Conservation (phyloP, 2,113 vertebrate genomes). For the Petromus typicus region DNA sequence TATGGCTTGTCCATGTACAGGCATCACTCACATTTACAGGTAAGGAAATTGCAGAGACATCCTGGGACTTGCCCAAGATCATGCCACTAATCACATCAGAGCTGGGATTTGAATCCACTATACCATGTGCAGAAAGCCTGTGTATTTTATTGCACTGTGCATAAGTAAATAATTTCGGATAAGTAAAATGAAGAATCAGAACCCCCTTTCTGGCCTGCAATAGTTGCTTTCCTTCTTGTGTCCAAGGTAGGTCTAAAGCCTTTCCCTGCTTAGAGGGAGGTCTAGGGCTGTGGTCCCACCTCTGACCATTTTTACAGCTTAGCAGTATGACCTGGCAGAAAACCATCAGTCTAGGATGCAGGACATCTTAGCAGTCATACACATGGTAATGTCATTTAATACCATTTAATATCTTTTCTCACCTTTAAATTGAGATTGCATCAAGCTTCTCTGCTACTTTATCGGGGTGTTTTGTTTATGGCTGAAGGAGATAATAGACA, state of each 20-base stretch:
- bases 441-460: neutral
- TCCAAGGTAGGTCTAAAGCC: neutral
- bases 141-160: neutral
- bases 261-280: neutral
- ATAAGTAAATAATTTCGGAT: neutral
- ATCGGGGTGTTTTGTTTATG: neutral
- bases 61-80: neutral
- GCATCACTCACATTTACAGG: neutral
- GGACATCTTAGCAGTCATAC: neutral
- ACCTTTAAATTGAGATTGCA: neutral
- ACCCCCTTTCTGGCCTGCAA: neutral
- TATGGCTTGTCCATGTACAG: neutral
- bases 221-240: neutral
- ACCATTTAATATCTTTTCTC: neutral
- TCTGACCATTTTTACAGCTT: neutral
- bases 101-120: conserved; percentile 33
- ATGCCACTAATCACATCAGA: neutral
- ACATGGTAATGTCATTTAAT: neutral
- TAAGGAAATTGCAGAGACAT: neutral
- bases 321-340: neutral
- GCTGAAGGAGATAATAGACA: neutral
- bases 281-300: neutral
- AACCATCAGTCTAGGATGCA: neutral
- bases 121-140: neutral
- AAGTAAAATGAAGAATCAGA: conserved; percentile 14